A percentile compares a stretch with the other conserved stretches of the same genome.
Conservation (phyloP, 1,140 invertebrate genomes). For the Mactra quadrangularis region DNA sequence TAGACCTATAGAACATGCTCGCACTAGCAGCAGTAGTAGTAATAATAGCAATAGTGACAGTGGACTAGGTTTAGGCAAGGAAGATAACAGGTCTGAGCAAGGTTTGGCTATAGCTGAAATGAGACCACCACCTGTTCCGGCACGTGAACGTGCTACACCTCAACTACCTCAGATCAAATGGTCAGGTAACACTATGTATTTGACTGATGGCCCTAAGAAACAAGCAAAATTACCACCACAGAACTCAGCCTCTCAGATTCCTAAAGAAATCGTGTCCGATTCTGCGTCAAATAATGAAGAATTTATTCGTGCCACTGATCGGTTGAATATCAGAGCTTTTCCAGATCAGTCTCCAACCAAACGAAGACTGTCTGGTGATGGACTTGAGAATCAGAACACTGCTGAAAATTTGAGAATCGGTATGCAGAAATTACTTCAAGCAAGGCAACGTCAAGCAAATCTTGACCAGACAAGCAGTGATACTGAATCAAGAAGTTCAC, state of each 20-base stretch:
- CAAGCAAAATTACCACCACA: constrained; percentile 38
- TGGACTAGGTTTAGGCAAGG: constrained; percentile 93
- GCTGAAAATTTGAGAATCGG: constrained; percentile 76
- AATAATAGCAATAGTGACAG: constrained; percentile 97
- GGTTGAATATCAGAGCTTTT: constrained; percentile 75
- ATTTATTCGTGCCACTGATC: constrained; percentile 59
- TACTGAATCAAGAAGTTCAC: constrained; percentile 69
- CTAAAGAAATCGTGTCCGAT: neutral
- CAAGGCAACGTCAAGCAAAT: constrained; percentile 66
- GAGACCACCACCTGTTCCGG: constrained; percentile 49
- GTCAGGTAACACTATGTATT: constrained; percentile 58
- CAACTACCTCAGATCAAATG: constrained; percentile 55
- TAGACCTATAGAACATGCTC: constrained; percentile 54
- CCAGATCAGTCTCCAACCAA: constrained; percentile 63
- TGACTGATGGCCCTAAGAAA: constrained; percentile 54
- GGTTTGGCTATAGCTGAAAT: constrained; percentile 92
- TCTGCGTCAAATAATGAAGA: constrained; percentile 68
- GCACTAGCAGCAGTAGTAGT: constrained; percentile 81
- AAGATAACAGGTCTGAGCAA: constrained; percentile 88
- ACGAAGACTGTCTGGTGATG: constrained; percentile 55
- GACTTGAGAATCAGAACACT: constrained; percentile 66
- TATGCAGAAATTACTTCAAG: constrained; percentile 82
- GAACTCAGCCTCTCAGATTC: neutral
- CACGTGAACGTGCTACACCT: constrained; percentile 21
- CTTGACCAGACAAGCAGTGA: constrained; percentile 73